phyloP scores from a whole-genome alignment of 2,888 invertebrate species.

The Phytoseiulus persimilis region DNA sequence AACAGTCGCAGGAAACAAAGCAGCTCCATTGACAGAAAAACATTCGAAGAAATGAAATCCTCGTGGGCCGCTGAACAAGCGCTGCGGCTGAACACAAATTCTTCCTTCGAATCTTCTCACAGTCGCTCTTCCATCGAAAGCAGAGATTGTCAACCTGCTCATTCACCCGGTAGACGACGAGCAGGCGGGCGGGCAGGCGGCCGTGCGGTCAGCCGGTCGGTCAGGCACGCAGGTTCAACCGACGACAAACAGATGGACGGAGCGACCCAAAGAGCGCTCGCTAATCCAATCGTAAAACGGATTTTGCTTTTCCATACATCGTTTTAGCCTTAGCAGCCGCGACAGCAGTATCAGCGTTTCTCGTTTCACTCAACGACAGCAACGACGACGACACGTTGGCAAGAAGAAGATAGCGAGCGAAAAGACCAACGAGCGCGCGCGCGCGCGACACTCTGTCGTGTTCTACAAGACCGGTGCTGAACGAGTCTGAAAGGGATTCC shows the following conservation, averaged over 20 bases:
- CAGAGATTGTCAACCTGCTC: not conserved
- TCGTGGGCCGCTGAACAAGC: not conserved
- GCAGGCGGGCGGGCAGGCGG: no score
- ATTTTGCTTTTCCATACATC: not conserved
- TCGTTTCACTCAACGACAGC: not conserved
- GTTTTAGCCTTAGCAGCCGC: not conserved
- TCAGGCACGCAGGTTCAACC: not conserved
- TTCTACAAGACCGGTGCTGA: not conserved
- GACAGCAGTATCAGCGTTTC: not conserved
- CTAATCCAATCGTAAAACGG: conserved; percentile 5
- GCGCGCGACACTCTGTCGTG: not conserved
- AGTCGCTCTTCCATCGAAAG: not conserved
- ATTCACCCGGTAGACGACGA: not conserved
- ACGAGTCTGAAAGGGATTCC: not conserved
- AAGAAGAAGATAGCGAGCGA: not conserved
- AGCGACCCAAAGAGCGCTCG: not conserved
- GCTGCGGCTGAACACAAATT: not conserved
- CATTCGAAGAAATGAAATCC: not conserved
- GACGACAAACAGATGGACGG: not conserved
- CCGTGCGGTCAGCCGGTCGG: no score
- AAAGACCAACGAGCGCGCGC: not conserved
- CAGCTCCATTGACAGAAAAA: not conserved
- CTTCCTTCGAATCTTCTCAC: not conserved
- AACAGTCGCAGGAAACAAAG: not conserved
- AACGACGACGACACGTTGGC: not conserved